Evolutionary conservation across 2,888 invertebrate species (phyloP), one percentile per base, ranked within the genome.

Genomic region (Psylliodes chrysocephalus): DNA sequence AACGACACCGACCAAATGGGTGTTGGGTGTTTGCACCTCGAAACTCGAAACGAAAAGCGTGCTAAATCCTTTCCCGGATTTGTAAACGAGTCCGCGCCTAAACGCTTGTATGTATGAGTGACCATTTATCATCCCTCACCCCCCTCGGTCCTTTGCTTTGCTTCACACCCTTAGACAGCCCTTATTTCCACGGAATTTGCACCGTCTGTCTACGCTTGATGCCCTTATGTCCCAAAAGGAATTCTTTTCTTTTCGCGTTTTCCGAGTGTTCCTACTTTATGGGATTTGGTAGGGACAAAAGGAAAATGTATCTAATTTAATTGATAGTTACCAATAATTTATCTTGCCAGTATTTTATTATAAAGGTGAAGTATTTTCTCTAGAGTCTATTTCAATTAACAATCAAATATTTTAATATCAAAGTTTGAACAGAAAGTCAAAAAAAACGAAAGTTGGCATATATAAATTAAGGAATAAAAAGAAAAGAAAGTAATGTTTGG

Each of bases 11-110:
- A 46, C 46, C 46, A 46, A 46, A 46, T 46, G 22, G 19, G 46
- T 46, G 46, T 46, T 46, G 77, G 75, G 73, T 74, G 76, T 76
- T 80, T 76, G 74, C 79, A 80, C 78, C 80, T 80, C 75, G 71
- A 73, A 64, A 77, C 46, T 49, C 49, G 28, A 49, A 49, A 49
- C 49, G 49, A 49, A 46, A 49, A 79, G 77, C 78, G 76, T 77
- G 75, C 76, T 79, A 82, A 82, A 82, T 81, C 82, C 81, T 80
- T 81, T 81, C 77, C 76, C 77, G 81, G 82, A 82, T 82, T 82
- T 81, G 79, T 81, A 80, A 81, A 79, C 81, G 79, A 81, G 79
- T 78, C 76, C 77, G 75, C 77, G 76, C 76, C 79, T 80, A 80
- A 81, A 79, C 80, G 79, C 74, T 76, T 79, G 76, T 81, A 81